Base-by-base conservation (phyloP, 2,888 invertebrate genomes). In the Thysanoteuthis rhombus region DNA sequence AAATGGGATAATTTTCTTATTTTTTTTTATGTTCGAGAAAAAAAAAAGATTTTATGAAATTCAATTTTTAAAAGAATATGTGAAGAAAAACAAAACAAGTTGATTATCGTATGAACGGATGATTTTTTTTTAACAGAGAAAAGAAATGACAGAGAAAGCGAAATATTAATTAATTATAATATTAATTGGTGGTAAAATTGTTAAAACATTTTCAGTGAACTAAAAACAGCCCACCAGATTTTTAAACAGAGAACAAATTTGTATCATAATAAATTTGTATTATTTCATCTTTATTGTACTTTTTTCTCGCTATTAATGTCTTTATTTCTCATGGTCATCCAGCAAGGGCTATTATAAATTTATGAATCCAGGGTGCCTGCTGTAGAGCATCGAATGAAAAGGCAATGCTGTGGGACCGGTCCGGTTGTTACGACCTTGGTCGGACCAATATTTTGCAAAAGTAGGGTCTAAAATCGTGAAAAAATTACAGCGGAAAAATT, bases 261-360 rank as follows among this genome's bases (percentile, higher is more conserved):
- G 75, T 75, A 75, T 75, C n/a, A 75, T n/a, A 75, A 75, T 75
- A 75, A 75, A 75, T 75, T 75, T 75, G 75, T 75, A 75, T 75
- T n/a, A 75, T 75, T 75, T 75, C 75, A 75, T n/a, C n/a, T n/a
- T n/a, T 36, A n/a, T 36, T 75, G 10, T n/a, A 75, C 36, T 47
- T 47, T 47, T 47, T 22, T 0, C 22, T 22, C 16, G 47, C 22
- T 2, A 47, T 75, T 16, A 32, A n/a, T 75, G 8, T 75, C n/a
- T 75, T 75, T 32, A 12, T 75, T 12, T 75, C 8, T 58, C 12
- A n/a, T 0, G 4, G 28, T 5, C 32, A 32, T 12, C 28, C 32
- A 32, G 58, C 10, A n/a, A 75, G 6, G 25, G 1, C 1, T 58
- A 28, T 22, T 58, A 58, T 58, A n/a, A n/a, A n/a, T n/a, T n/a